Conservation (phyloP, 1,140 invertebrate genomes). For the Aporrectodea caliginosa region DNA sequence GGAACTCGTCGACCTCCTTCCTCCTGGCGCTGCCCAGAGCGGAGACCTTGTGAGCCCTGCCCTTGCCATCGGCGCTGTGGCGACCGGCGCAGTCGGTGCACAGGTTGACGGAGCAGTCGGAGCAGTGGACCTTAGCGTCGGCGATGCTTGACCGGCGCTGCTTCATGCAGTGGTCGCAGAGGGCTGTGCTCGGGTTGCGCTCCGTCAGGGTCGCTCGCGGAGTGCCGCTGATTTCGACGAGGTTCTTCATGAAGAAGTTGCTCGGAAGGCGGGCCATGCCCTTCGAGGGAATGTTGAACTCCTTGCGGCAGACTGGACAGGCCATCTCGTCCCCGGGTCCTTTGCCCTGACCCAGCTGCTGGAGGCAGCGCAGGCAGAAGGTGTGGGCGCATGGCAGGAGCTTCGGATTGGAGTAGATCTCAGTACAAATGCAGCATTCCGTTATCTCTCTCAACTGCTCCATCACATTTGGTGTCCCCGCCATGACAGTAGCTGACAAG, state of each 20-base stretch:
- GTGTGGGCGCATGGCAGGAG: constrained; percentile 1
- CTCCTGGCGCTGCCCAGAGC: neutral
- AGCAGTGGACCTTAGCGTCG: neutral
- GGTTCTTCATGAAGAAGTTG: neutral
- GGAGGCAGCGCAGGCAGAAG: neutral
- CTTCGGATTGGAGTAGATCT: neutral
- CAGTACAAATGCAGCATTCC: neutral
- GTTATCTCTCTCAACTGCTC: neutral
- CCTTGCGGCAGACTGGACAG: neutral
- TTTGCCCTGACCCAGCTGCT: neutral
- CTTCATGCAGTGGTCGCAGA: neutral
- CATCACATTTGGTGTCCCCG: too few species aligned
- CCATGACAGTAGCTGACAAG: too few species aligned
- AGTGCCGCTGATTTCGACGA: neutral
- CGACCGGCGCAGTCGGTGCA: neutral
- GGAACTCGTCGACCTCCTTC: neutral
- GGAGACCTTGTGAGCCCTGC: neutral
- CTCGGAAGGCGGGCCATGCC: neutral
- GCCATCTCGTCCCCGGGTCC: neutral
- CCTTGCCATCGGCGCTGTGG: neutral
- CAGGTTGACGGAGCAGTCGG: neutral
- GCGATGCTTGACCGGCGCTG: neutral
- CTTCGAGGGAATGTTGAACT: neutral
- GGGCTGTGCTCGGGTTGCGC: too few species aligned
- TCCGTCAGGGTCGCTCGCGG: too few species aligned